phyloP scores from a whole-genome alignment of 37 sponge, comb jelly and placozoan species.

The Dysidea cf. avara region DNA sequence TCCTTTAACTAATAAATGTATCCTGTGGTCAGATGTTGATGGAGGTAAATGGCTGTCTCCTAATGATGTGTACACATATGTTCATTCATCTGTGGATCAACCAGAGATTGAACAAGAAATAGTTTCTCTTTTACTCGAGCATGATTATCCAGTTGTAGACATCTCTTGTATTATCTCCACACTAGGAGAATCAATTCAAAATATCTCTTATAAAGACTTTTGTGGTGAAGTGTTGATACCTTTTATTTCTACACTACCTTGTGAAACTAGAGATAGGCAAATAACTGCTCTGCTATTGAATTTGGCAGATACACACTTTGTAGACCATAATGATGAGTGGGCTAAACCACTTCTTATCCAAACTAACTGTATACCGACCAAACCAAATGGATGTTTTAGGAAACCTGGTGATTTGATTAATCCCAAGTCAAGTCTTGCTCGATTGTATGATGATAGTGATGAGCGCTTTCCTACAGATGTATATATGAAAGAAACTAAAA shows the following conservation, averaged over 20 bases:
- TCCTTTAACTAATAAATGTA: too few species aligned
- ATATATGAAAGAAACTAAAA: constrained; percentile 2
- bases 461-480: constrained; percentile 47
- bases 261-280: constrained; percentile 11
- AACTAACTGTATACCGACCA: constrained; percentile 30
- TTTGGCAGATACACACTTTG: not conserved
- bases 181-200: not conserved
- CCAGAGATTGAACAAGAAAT: constrained; percentile 19
- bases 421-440: not conserved
- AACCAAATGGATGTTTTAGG: not conserved
- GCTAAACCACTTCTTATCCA: constrained; percentile 10
- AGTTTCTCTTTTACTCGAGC: constrained; percentile 16
- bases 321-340: constrained; percentile 32
- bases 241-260: not conserved
- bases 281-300: constrained; percentile 24
- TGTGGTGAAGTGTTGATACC: constrained; percentile 29
- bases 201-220: constrained; percentile 24
- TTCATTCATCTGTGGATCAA: not conserved
- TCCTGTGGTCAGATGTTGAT: constrained; percentile 42
- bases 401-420: constrained; percentile 33
- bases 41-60: constrained; percentile 44
- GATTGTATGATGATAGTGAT: constrained; percentile 30
- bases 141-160: constrained; percentile 8
- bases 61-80: constrained; percentile 10
- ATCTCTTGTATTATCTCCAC: constrained; percentile 2